These are phyloP conservation scores for Microplitis manilae DNA, from an alignment of 2,888 invertebrate genomes.

Conservation along the genomic window DNA sequence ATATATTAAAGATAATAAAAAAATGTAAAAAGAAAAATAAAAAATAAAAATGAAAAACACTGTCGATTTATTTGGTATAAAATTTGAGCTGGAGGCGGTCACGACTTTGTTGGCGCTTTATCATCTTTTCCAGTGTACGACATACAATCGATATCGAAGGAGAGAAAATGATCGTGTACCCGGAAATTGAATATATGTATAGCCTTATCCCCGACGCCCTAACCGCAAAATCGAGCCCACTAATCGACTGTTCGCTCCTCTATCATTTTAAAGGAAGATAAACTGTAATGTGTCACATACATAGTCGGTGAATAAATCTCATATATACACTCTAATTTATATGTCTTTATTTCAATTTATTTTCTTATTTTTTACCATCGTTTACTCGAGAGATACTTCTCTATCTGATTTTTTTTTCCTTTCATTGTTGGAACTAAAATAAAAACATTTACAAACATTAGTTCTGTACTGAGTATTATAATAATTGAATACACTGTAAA, in stretches of 20 bases:
- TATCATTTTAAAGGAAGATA: constrained; percentile 25
- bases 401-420: not conserved
- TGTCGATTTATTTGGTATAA: constrained; percentile 1
- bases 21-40: not conserved
- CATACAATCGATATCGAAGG: constrained; percentile 34
- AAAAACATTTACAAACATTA: too few species aligned
- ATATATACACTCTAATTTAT: constrained; percentile 2
- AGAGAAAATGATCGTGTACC: constrained; percentile 29
- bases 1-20: not conserved
- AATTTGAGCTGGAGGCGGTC: constrained; percentile 19
- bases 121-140: constrained; percentile 33
- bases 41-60: not conserved
- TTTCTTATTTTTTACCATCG: not conserved
- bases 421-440: not conserved
- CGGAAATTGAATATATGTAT: constrained; percentile 32
- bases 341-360: not conserved
- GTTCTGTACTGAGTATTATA: too few species aligned
- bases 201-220: constrained; percentile 21
- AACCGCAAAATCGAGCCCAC: constrained; percentile 34
- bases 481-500: too few species aligned
- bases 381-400: not conserved
- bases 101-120: constrained; percentile 27
- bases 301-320: constrained; percentile 12
- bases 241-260: constrained; percentile 30
- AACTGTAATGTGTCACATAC: constrained; percentile 13